Evolutionary conservation across 1,140 invertebrate genomes (phyloP).

Genomic region (Drosophila orena): DNA sequence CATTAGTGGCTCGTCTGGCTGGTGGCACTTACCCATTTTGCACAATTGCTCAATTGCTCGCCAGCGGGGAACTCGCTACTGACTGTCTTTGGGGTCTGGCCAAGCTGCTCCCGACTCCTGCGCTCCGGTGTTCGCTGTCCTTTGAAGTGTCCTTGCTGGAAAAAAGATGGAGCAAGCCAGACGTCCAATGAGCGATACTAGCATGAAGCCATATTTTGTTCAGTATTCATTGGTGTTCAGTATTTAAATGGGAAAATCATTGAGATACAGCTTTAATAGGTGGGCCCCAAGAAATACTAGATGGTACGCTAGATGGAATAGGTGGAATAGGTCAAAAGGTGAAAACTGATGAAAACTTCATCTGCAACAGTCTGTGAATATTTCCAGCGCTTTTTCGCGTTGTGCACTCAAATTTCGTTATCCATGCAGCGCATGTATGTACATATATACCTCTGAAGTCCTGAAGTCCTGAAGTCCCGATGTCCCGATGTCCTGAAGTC

Average conservation of each 20-base stretch:
- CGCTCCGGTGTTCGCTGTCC: background rate
- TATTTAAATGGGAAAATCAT: background rate
- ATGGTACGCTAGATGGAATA: too few relatives aligned
- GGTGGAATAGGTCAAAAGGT: too few relatives aligned
- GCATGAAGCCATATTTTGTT: background rate
- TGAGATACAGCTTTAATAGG: too few relatives aligned
- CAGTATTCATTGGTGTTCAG: too few relatives aligned
- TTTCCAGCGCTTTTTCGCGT: background rate
- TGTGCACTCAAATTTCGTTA: conserved; percentile 8
- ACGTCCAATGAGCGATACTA: conserved; percentile 1
- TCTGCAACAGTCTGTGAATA: background rate
- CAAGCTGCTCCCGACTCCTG: background rate
- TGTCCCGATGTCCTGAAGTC: too few relatives aligned
- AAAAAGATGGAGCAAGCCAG: conserved; percentile 3
- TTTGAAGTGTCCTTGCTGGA: conserved; percentile 30
- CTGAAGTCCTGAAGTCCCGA: too few relatives aligned
- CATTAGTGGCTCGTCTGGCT: conserved; percentile 19
- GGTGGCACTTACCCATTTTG: conserved; percentile 72
- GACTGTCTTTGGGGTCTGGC: background rate
- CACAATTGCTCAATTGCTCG: conserved; percentile 65
- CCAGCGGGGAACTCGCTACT: conserved; percentile 53
- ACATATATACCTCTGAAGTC: too few relatives aligned
- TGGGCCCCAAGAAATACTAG: too few relatives aligned
- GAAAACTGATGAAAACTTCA: too few relatives aligned
- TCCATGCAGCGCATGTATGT: background rate